Conservation (phyloP, 1,140 invertebrate species). For the Pseudomyrmex sp. region DNA sequence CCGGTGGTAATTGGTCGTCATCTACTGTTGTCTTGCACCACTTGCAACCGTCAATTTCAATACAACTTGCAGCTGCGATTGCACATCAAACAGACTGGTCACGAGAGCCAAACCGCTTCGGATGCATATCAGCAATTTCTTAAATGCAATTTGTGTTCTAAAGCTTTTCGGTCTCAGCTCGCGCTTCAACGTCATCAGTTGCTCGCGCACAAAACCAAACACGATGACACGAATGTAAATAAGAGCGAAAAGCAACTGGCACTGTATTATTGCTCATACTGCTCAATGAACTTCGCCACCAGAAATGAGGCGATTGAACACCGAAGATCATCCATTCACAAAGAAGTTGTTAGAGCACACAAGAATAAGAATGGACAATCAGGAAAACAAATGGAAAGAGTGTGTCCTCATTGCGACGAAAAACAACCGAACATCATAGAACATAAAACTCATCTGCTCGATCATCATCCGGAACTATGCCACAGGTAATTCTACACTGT, state of each 20-base stretch:
- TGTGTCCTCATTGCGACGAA: conserved; percentile 87
- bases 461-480: conserved; percentile 87
- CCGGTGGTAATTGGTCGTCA: conserved; percentile 92
- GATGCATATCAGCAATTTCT: conserved; percentile 89
- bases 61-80: conserved; percentile 90
- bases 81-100: conserved; percentile 87
- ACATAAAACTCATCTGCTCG: conserved; percentile 89
- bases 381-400: conserved; percentile 74
- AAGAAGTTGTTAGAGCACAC: conserved; percentile 84
- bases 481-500: conserved; percentile 81
- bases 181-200: conserved; percentile 88
- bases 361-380: conserved; percentile 69
- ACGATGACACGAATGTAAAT: conserved; percentile 84
- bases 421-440: conserved; percentile 85
- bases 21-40: conserved; percentile 87
- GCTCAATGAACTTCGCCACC: conserved; percentile 87
- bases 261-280: conserved; percentile 89
- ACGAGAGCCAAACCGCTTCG: conserved; percentile 85
- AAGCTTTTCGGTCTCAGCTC: conserved; percentile 86
- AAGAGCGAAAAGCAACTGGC: conserved; percentile 60
- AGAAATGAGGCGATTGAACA: conserved; percentile 88
- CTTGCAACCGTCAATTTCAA: conserved; percentile 88
- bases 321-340: conserved; percentile 87
- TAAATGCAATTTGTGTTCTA: conserved; percentile 86
- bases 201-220: conserved; percentile 55